Evolutionary conservation across 1,140 invertebrate species (phyloP).

Genomic region (Cydia splendana): DNA sequence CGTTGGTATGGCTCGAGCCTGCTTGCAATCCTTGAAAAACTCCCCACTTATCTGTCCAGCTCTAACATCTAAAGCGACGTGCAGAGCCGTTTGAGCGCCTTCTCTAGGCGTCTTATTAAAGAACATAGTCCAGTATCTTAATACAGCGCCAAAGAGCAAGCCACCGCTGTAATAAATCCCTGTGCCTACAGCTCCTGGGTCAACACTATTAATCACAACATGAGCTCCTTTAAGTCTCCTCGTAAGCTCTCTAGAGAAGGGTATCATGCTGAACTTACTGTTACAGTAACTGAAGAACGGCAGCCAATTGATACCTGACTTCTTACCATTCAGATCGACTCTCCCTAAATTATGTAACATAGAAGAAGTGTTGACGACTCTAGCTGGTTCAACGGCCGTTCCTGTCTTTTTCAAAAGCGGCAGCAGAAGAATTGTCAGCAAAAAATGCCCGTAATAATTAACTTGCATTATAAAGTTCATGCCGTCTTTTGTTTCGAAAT

Average conservation of each 20-base stretch:
- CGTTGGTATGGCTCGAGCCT: constrained; percentile 36
- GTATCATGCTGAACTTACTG: constrained; percentile 85
- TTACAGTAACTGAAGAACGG: constrained; percentile 84
- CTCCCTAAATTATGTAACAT: constrained; percentile 70
- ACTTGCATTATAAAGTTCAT: constrained; percentile 73
- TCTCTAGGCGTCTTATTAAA: constrained; percentile 54
- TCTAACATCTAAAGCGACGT: constrained; percentile 51
- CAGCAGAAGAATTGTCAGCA: constrained; percentile 78
- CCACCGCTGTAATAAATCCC: constrained; percentile 78
- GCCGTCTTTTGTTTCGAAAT: constrained; percentile 76
- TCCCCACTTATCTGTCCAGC: constrained; percentile 59
- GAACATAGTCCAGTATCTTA: neutral
- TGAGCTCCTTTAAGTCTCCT: constrained; percentile 76
- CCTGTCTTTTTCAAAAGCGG: constrained; percentile 79
- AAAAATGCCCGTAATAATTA: constrained; percentile 79
- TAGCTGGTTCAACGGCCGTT: constrained; percentile 72
- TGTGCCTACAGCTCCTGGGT: constrained; percentile 89
- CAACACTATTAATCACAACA: constrained; percentile 84
- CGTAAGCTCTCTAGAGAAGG: constrained; percentile 82
- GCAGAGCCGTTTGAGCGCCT: constrained; percentile 62
- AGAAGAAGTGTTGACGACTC: constrained; percentile 71
- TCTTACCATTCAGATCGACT: constrained; percentile 80
- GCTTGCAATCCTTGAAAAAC: constrained; percentile 59
- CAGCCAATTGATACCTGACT: constrained; percentile 36
- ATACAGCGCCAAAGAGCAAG: constrained; percentile 22